phyloP scores from a whole-genome alignment of 1,140 invertebrate species.

The Nylanderia fulva region DNA sequence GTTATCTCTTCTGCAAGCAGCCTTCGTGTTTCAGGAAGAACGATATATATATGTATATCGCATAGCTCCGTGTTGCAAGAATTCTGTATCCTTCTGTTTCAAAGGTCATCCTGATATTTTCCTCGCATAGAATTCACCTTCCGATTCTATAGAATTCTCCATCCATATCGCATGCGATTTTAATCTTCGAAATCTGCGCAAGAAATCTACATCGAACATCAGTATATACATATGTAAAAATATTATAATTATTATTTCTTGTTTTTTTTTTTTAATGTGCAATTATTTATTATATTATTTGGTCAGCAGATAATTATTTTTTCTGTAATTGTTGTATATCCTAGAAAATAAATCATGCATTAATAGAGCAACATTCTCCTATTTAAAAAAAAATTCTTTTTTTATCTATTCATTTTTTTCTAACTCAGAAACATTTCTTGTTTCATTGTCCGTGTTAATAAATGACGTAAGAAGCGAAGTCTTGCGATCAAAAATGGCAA shows the following conservation, averaged over 20 bases:
- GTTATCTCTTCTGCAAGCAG: conserved; percentile 10
- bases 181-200: background rate
- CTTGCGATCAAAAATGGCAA: too few relatives aligned
- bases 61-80: background rate
- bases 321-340: background rate
- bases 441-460: too few relatives aligned
- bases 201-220: background rate
- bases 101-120: conserved; percentile 40
- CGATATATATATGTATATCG: conserved; percentile 44
- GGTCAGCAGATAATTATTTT: background rate
- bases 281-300: background rate
- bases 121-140: background rate
- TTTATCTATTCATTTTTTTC: background rate
- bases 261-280: background rate
- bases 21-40: conserved; percentile 34
- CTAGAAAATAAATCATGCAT: background rate
- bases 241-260: background rate
- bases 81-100: background rate
- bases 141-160: background rate
- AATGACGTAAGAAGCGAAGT: too few relatives aligned
- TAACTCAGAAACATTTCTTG: background rate
- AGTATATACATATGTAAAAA: background rate
- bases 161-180: background rate
- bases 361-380: background rate
- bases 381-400: background rate